phyloP scores from a whole-genome alignment of 2,888 invertebrate species.

The Parelbella ahira region DNA sequence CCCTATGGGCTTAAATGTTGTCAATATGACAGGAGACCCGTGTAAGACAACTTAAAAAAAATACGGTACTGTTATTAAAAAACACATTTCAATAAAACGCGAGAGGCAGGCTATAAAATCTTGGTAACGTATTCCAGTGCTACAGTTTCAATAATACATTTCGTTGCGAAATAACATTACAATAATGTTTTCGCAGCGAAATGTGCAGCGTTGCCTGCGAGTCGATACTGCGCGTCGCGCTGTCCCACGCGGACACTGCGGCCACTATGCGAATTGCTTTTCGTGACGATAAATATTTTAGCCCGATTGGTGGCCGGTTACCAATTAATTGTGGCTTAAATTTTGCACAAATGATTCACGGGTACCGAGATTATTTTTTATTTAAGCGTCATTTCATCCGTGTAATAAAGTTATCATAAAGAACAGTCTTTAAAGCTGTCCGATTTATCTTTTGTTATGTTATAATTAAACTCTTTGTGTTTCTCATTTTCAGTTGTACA shows the following conservation, averaged over 20 bases:
- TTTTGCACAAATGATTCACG: conserved; percentile 42
- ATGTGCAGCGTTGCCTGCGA: conserved; percentile 54
- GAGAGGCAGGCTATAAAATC: background rate
- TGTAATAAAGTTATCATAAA: background rate
- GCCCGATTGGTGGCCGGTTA: conserved; percentile 73
- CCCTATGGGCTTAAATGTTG: no score
- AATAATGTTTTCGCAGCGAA: conserved; percentile 44
- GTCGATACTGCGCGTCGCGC: no score
- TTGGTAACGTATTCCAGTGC: background rate
- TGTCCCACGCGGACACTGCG: conserved; percentile 63
- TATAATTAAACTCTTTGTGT: no score
- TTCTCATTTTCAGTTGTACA: no score
- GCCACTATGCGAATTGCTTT: conserved; percentile 75
- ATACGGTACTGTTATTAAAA: no score
- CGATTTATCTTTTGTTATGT: no score
- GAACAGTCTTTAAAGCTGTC: background rate
- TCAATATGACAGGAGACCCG: no score
- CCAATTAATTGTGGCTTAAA: conserved; percentile 73
- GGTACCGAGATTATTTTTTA: conserved; percentile 7
- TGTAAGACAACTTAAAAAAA: no score
- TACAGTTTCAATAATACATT: conserved; percentile 9
- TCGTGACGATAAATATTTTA: conserved; percentile 76
- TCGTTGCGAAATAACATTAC: conserved; percentile 32
- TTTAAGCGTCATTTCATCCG: background rate
- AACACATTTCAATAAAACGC: background rate